Evolutionary conservation across 2,113 vertebrate species (phyloP).

Genomic region (Rana temporaria): DNA sequence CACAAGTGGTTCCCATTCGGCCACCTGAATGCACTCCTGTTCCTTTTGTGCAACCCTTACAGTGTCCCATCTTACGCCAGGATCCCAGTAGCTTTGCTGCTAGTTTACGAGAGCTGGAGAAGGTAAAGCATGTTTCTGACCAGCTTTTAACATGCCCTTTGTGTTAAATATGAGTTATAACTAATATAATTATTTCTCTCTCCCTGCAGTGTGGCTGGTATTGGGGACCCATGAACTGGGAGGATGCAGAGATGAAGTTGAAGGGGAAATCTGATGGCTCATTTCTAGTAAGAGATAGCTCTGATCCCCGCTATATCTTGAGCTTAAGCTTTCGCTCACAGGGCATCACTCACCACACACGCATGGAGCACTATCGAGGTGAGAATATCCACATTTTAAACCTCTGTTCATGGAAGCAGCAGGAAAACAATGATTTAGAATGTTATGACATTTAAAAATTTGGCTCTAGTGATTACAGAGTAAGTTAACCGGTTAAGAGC

Average conservation of each 20-base stretch:
- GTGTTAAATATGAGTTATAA: neutral
- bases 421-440: neutral
- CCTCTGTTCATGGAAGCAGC: neutral
- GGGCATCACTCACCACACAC: conserved; percentile 92
- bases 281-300: conserved; percentile 96
- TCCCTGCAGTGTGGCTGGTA: conserved; percentile 90
- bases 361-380: conserved; percentile 96
- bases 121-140: conserved; percentile 70
- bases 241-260: conserved; percentile 96
- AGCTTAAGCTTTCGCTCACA: conserved; percentile 97
- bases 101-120: conserved; percentile 91
- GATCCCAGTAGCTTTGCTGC: conserved; percentile 93
- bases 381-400: conserved; percentile 36
- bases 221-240: conserved; percentile 98
- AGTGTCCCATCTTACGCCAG: conserved; percentile 84
- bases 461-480: no score
- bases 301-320: conserved; percentile 94
- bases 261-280: conserved; percentile 94
- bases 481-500: no score
- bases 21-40: conserved; percentile 65
- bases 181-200: neutral
- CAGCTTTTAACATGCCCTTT: neutral
- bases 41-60: conserved; percentile 74
- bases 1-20: conserved; percentile 79
- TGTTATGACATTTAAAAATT: no score